Base-by-base conservation (phyloP, 2,888 invertebrate species). In the Adelphocoris suturalis region DNA sequence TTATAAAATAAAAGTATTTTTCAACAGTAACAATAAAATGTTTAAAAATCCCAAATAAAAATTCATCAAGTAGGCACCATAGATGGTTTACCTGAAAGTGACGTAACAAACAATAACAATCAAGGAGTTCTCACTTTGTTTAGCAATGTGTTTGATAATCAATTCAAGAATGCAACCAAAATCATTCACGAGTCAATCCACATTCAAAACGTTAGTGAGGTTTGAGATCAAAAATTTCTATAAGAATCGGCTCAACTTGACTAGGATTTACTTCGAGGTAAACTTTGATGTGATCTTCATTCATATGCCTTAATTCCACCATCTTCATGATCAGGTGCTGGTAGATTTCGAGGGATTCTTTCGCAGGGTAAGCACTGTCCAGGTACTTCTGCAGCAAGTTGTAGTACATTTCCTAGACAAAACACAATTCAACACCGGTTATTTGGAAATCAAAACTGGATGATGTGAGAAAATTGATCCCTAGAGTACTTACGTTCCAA, bases 161-260 rank as follows among this genome's bases (percentile, higher is more conserved):
- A 37, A 37, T 4, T 37, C 37, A 37, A 37, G n/a, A n/a, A n/a
- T n/a, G n/a, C n/a, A n/a, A n/a, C n/a, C n/a, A n/a, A 37, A 37
- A 37, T 7, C 37, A 37, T 37, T 4, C 2, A 37, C 2, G 7
- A 37, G 2, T 37, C 37, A 37, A 37, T 37, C 2, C 37, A 37
- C 7, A 7, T 37, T 37, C 37, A 37, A 52, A 3, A 16, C 2
- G 2, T 55, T 90, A 91, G 86, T 91, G 91, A 48, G 92, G 96
- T 93, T 98, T 98, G 91, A 99, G 94, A 94, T 99, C 98, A 92
- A 99, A 98, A 93, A 99, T 98, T 95, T 99, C 99, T 93, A 98
- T 96, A 80, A 99, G 94, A 57, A 99, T 94, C 0, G 99, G 99
- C 92, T 98, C 98, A 78, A 99, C 97, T 93, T 97, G 96, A 90